Conservation (phyloP, 64 coral and sea anemone genomes). For the Actinia equina region DNA sequence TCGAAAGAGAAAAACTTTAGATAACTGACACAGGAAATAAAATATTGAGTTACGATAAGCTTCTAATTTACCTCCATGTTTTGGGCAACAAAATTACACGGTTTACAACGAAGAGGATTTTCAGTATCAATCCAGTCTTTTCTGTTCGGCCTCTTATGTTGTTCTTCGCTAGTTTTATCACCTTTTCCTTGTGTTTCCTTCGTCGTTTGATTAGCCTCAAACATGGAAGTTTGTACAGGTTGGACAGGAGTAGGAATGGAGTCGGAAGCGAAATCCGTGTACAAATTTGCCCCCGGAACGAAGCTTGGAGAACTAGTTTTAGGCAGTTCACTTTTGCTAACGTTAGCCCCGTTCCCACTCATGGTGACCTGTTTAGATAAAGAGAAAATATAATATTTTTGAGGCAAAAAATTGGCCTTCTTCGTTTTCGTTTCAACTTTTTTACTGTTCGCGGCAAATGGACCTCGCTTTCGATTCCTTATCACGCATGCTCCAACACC, state of each 20-base stretch:
- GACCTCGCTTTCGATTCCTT: background rate
- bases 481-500: background rate
- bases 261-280: conserved; percentile 15
- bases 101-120: conserved; percentile 64
- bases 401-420: background rate
- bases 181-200: background rate
- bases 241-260: background rate
- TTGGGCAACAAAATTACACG: conserved; percentile 66
- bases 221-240: background rate
- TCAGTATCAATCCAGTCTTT: conserved; percentile 69
- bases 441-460: background rate
- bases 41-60: background rate
- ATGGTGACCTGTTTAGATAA: background rate
- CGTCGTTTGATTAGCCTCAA: background rate
- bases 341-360: background rate
- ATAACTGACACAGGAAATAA: too few species aligned
- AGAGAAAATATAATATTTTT: background rate
- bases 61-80: conserved; percentile 52
- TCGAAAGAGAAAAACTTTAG: too few species aligned
- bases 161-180: background rate
- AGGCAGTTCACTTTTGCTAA: background rate
- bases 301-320: background rate
- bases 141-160: conserved; percentile 17
- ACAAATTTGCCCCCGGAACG: background rate
- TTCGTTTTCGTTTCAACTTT: background rate